Conservation (phyloP, 2,797 vertebrate genomes). For the Schizothorax lantsangensis region DNA sequence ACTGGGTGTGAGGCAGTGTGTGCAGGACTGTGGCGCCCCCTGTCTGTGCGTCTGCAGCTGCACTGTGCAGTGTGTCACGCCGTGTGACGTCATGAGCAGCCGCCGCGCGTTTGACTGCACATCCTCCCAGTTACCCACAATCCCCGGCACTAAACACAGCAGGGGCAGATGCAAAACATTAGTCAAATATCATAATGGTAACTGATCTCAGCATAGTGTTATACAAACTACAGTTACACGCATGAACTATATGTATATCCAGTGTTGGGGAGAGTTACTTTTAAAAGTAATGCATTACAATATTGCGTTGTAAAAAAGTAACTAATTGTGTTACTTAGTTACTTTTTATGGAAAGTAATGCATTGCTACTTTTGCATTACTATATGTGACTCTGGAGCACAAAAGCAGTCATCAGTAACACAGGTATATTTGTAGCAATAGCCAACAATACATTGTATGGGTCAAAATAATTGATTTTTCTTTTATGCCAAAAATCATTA, state of each 20-base stretch:
- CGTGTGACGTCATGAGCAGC: slow-evolving; percentile 87
- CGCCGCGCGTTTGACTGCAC: slow-evolving; percentile 90
- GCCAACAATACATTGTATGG: too few relatives aligned
- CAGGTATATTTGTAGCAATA: too few relatives aligned
- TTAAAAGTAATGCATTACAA: background rate
- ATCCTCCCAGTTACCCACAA: slow-evolving; percentile 90
- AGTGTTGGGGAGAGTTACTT: background rate
- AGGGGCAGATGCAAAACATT: slow-evolving; percentile 50
- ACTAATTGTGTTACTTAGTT: too few relatives aligned
- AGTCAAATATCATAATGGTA: background rate
- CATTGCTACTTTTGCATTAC: background rate
- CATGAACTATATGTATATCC: background rate
- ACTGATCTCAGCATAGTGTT: background rate
- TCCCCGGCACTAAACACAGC: slow-evolving; percentile 82
- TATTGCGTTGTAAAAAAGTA: too few relatives aligned
- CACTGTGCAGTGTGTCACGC: slow-evolving; percentile 89
- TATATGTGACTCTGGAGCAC: too few relatives aligned
- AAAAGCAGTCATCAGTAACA: too few relatives aligned
- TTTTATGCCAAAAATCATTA: too few relatives aligned
- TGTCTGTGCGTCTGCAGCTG: slow-evolving; percentile 91
- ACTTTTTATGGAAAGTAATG: background rate
- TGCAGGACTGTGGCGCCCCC: slow-evolving; percentile 79
- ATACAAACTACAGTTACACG: background rate
- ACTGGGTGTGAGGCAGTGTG: slow-evolving; percentile 82
- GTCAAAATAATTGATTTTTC: too few relatives aligned